Conservation (phyloP, 2,113 vertebrate genomes). For the Excalfactoria chinensis region DNA sequence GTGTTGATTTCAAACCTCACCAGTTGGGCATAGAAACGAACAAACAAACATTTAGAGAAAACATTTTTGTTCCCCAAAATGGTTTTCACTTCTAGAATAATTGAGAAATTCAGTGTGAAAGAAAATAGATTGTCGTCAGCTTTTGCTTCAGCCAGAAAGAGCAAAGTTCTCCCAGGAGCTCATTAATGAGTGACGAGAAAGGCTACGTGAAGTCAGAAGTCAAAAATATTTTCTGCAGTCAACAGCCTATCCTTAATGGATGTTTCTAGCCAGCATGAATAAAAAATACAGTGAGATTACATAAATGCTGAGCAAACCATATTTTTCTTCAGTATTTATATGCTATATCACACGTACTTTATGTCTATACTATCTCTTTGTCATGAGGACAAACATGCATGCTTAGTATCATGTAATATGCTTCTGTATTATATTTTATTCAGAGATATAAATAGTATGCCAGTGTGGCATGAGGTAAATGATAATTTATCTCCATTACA, state of each 20-base stretch:
- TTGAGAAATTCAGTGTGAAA: not conserved
- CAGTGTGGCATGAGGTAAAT: not conserved
- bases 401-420: not conserved
- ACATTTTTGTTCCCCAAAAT: not conserved
- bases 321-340: not conserved
- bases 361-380: not conserved
- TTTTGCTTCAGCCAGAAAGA: not conserved
- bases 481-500: fast-evolving
- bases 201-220: not conserved
- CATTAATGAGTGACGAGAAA: slow-evolving; percentile 27
- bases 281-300: not conserved
- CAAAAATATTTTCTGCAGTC: slow-evolving; percentile 1
- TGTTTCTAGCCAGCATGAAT: not conserved
- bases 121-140: not conserved
- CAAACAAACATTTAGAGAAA: not conserved
- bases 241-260: not conserved
- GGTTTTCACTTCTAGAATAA: not conserved
- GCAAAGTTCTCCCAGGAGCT: not conserved
- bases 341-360: not conserved
- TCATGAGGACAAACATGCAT: not conserved
- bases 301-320: not conserved
- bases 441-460: not conserved
- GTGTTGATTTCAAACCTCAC: not conserved
- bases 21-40: not conserved
- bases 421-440: not conserved